Evolutionary conservation across 2,797 vertebrate genomes (phyloP).

Genomic region (Galago senegalensis): DNA sequence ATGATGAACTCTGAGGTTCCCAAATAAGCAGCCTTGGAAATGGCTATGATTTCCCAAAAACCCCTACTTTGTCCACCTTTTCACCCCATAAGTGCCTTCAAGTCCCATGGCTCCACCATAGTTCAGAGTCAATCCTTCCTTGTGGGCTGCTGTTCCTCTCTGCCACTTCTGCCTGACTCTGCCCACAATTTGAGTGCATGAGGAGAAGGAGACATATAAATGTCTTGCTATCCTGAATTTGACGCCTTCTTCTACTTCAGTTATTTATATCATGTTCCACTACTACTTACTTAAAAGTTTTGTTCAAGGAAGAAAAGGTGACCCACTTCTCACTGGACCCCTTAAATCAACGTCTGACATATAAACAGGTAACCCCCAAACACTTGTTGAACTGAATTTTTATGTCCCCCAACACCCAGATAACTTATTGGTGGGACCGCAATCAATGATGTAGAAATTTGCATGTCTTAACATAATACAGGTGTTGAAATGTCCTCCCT

Average conservation of each 20-base stretch:
- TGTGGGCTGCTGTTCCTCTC: not conserved
- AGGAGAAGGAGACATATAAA: not conserved
- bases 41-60: not conserved
- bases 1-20: not conserved
- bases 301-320: not conserved
- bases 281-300: not conserved
- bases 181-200: no score
- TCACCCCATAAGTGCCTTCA: not conserved
- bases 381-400: not conserved
- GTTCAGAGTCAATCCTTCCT: not conserved
- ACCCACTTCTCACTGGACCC: not conserved
- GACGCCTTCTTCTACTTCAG: not conserved
- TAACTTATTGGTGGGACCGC: not conserved
- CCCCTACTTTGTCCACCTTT: not conserved
- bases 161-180: not conserved
- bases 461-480: not conserved
- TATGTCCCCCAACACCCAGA: not conserved
- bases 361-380: not conserved
- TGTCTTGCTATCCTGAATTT: not conserved
- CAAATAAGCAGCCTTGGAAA: not conserved
- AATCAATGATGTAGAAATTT: not conserved
- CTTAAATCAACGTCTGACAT: not conserved
- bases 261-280: not conserved
- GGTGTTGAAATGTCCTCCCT: not conserved
- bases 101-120: no score